Evolutionary conservation across 1,140 invertebrate species (phyloP).

Genomic region (Macrobrachium nipponense): DNA sequence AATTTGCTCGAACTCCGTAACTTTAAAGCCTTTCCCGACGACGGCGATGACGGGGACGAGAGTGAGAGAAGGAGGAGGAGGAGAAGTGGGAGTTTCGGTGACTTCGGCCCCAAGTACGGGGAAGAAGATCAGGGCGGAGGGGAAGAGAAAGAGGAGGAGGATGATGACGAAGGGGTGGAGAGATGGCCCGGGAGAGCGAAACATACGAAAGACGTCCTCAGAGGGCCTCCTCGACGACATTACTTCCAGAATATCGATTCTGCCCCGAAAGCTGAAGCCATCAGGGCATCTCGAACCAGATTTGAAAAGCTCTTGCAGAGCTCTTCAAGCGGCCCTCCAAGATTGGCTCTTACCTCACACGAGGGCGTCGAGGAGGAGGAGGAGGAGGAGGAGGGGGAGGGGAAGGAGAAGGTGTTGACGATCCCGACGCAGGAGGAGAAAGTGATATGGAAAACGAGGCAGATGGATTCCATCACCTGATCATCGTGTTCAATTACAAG

Average conservation of each 20-base stretch:
- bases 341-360: neutral
- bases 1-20: no score
- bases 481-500: constrained; percentile 42
- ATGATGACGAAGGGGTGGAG: no score
- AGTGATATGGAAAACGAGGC: neutral
- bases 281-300: neutral
- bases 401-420: neutral
- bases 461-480: neutral
- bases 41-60: no score
- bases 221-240: no score
- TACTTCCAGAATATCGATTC: neutral
- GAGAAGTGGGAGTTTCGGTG: no score
- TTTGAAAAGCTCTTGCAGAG: neutral
- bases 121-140: no score
- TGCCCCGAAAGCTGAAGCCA: neutral
- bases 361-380: neutral
- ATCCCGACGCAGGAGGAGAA: neutral
- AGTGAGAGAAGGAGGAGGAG: no score
- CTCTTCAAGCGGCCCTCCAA: neutral
- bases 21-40: no score
- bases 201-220: no score
- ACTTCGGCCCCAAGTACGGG: no score
- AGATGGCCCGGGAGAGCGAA: no score
- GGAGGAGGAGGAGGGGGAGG: neutral
- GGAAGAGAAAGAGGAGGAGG: no score